Conservation (phyloP, 2,797 vertebrate genomes). For the Buceros bicornis region DNA sequence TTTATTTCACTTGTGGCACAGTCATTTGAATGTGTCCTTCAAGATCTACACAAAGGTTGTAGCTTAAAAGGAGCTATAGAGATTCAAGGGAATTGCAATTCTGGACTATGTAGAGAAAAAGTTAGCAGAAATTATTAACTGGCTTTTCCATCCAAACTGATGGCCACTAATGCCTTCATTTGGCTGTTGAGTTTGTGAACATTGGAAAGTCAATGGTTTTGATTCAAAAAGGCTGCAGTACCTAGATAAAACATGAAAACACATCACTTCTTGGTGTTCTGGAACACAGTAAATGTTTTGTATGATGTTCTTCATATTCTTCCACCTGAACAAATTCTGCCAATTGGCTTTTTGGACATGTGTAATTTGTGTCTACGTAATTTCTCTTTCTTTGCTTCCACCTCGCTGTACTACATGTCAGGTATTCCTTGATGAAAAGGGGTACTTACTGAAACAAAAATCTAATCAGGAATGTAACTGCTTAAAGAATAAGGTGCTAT, state of each 20-base stretch:
- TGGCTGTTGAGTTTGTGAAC: background rate
- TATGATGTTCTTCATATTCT: background rate
- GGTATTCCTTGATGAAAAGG: background rate
- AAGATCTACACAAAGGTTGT: background rate
- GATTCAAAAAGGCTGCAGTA: background rate
- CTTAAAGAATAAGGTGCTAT: conserved; percentile 33
- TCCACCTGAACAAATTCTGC: background rate
- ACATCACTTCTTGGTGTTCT: background rate
- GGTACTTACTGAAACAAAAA: background rate
- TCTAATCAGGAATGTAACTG: conserved; percentile 16
- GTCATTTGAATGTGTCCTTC: conserved; percentile 20
- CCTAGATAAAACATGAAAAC: background rate
- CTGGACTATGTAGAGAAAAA: background rate
- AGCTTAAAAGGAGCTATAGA: background rate
- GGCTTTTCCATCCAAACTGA: background rate
- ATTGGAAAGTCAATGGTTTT: background rate
- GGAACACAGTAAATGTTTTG: background rate
- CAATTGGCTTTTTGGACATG: background rate
- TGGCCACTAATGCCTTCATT: background rate
- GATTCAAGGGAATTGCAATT: background rate
- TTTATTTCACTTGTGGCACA: background rate
- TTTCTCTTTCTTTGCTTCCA: background rate
- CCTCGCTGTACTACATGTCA: background rate
- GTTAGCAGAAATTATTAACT: background rate
- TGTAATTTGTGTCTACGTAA: background rate